These are phyloP conservation scores for Oegoconia quadripuncta DNA, from an alignment of 2,888 invertebrate species.

Conservation along the genomic window DNA sequence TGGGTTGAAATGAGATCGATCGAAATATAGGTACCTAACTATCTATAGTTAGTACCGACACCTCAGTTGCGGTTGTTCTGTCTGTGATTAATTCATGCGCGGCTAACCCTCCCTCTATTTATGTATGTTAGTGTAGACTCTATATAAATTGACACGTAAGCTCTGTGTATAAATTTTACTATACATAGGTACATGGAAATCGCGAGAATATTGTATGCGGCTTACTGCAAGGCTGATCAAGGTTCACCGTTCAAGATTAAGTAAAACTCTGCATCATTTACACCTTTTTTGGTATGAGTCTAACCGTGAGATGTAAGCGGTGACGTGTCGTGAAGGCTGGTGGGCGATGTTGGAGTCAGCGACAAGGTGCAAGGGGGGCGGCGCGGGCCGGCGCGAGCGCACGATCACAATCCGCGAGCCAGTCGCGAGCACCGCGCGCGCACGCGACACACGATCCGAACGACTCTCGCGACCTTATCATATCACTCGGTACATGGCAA, in stretches of 20 bases:
- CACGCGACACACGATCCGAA: conserved; percentile 71
- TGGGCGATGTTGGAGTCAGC: conserved; percentile 52
- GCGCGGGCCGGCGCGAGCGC: conserved; percentile 35
- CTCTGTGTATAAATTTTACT: no score
- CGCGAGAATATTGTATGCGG: not conserved
- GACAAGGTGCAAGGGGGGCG: conserved; percentile 45
- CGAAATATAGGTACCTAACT: no score
- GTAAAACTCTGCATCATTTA: conserved; percentile 47
- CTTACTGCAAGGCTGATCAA: conserved; percentile 32
- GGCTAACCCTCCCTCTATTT: no score
- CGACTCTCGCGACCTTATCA: conserved; percentile 65
- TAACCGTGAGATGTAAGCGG: conserved; percentile 66
- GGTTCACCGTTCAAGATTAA: conserved; percentile 39
- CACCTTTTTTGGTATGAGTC: conserved; percentile 72
- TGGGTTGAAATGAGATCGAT: no score
- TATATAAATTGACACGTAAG: no score
- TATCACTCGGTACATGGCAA: conserved; percentile 59
- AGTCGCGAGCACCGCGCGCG: conserved; percentile 70
- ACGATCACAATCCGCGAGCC: conserved; percentile 63
- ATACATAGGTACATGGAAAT: no score
- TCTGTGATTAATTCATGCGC: no score
- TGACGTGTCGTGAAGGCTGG: conserved; percentile 71
- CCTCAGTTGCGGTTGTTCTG: no score
- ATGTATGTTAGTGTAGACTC: no score
- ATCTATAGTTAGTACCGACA: no score